phyloP scores from a whole-genome alignment of 2,888 invertebrate genomes.

The Stictocephala bisonia region DNA sequence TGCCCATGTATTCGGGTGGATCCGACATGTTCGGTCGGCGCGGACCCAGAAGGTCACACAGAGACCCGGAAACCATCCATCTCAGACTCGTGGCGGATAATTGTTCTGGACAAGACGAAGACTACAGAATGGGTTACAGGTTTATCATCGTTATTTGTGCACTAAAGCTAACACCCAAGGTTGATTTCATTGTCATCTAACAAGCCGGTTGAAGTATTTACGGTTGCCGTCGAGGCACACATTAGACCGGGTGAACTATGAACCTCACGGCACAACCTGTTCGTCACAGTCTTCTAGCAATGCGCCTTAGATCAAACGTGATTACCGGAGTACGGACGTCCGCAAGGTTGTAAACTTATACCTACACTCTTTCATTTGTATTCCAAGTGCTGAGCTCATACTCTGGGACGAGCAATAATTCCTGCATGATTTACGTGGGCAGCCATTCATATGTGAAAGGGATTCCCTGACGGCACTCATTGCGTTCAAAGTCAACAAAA shows the following conservation, averaged over 20 bases:
- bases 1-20: constrained; percentile 21
- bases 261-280: constrained; percentile 1
- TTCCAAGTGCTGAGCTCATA: too few relatives aligned
- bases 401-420: too few relatives aligned
- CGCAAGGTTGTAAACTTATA: constrained; percentile 17
- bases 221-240: not conserved
- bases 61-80: constrained; percentile 21
- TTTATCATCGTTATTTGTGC: not conserved
- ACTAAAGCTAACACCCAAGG: constrained; percentile 3
- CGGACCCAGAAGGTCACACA: not conserved
- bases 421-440: too few relatives aligned
- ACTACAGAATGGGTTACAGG: not conserved
- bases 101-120: constrained; percentile 19
- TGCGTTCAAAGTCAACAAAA: too few relatives aligned
- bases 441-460: too few relatives aligned
- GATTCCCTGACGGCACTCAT: too few relatives aligned
- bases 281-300: not conserved
- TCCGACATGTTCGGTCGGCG: too few relatives aligned
- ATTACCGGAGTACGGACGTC: constrained; percentile 17
- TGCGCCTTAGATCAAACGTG: not conserved
- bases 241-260: constrained; percentile 31
- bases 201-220: constrained; percentile 9
- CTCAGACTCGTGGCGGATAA: constrained; percentile 5
- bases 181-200: constrained; percentile 12
- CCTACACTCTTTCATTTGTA: constrained; percentile 32